Evolutionary conservation across 2,888 invertebrate species (phyloP).

Genomic region (Rhyacophila evoluta): DNA sequence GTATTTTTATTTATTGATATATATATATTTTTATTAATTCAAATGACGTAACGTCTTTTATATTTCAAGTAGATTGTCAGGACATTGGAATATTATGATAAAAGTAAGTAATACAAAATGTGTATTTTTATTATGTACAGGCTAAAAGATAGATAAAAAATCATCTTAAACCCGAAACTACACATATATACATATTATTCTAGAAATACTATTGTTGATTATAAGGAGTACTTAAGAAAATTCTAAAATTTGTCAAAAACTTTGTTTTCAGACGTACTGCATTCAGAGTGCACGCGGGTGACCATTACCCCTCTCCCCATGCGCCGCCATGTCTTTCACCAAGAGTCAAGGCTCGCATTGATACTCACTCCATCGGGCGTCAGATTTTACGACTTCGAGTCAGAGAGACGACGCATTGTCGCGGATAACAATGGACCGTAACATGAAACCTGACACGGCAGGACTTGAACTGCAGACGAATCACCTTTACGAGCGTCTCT

Average conservation of each 20-base stretch:
- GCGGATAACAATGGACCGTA: slow-evolving; percentile 49
- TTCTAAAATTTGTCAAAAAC: neutral
- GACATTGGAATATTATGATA: no score
- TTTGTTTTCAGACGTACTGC: neutral
- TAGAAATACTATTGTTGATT: no score
- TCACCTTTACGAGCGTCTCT: slow-evolving; percentile 17
- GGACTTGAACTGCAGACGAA: slow-evolving; percentile 17
- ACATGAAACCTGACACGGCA: slow-evolving; percentile 43
- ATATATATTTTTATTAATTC: no score
- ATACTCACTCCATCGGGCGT: slow-evolving; percentile 3
- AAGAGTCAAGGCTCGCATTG: neutral
- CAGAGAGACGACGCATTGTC: slow-evolving; percentile 31
- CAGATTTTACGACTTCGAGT: slow-evolving; percentile 38
- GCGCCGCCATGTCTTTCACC: neutral
- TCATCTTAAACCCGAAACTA: no score
- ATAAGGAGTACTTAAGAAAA: no score
- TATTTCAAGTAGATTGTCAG: no score
- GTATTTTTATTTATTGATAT: no score
- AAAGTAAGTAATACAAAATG: no score
- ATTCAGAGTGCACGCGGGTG: neutral
- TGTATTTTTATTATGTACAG: no score
- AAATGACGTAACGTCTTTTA: no score
- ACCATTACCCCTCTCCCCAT: neutral
- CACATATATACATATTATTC: no score
- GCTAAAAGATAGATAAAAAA: no score